phyloP scores from a whole-genome alignment of 2,113 vertebrate genomes.

The Plectropomus leopardus region DNA sequence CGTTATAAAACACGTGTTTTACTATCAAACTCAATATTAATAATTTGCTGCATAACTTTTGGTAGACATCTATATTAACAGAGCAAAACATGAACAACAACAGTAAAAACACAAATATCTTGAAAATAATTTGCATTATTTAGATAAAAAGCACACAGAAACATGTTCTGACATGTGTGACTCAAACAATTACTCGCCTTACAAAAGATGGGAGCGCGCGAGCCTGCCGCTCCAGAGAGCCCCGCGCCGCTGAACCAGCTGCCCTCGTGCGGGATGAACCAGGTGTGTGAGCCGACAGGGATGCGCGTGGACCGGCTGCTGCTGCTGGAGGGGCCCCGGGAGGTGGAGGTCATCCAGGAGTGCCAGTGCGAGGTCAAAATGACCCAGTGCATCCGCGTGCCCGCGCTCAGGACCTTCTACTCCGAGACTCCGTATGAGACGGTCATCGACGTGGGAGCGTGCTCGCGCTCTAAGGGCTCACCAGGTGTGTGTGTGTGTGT shows the following conservation, averaged over 20 bases:
- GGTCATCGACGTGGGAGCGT: slow-evolving; percentile 82
- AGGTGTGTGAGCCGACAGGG: slow-evolving; percentile 76
- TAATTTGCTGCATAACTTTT: too few species aligned
- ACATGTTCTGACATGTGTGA: slow-evolving; percentile 19
- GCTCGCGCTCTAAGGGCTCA: slow-evolving; percentile 73
- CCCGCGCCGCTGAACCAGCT: background rate
- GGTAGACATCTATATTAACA: too few species aligned
- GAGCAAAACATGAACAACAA: background rate
- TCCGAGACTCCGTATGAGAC: slow-evolving; percentile 84
- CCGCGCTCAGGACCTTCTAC: slow-evolving; percentile 84
- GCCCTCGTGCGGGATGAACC: slow-evolving; percentile 73
- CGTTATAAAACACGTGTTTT: background rate
- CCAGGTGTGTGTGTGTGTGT: slow-evolving; percentile 68
- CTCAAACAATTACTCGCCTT: background rate
- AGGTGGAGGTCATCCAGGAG: slow-evolving; percentile 83
- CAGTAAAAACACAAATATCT: background rate
- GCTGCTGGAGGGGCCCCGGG: slow-evolving; percentile 76
- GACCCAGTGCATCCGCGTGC: slow-evolving; percentile 78
- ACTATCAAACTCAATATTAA: background rate
- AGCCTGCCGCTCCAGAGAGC: background rate
- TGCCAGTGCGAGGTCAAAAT: slow-evolving; percentile 83
- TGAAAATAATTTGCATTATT: background rate
- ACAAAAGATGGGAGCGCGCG: slow-evolving; percentile 52
- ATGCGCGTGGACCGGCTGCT: slow-evolving; percentile 79
- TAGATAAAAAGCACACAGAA: background rate